Evolutionary conservation across 2,888 invertebrate species (phyloP).

Genomic region (Brachypterus glaber): DNA sequence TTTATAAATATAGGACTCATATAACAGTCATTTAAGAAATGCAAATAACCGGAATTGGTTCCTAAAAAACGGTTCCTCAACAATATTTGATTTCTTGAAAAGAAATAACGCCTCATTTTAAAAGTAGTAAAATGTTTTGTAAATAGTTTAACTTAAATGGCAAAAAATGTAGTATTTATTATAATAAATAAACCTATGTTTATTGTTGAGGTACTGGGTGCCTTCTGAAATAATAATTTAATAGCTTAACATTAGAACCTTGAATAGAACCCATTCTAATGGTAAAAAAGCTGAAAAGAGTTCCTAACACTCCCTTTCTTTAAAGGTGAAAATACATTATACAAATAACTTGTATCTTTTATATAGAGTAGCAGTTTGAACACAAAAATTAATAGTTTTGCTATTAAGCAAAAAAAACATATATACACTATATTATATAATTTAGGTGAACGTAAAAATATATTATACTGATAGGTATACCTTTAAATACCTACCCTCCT

Average conservation of each 20-base stretch:
- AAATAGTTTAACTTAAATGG: conserved; percentile 10
- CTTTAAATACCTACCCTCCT: conserved; percentile 19
- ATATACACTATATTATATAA: conserved; percentile 37
- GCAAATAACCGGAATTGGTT: conserved; percentile 41
- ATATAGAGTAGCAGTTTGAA: conserved; percentile 39
- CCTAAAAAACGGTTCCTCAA: conserved; percentile 41
- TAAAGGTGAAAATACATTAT: conserved; percentile 33
- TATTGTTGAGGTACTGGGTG: conserved; percentile 45
- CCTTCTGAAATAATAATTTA: conserved; percentile 36
- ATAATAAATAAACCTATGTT: conserved; percentile 23
- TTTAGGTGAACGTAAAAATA: conserved; percentile 36
- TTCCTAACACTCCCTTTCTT: conserved; percentile 41
- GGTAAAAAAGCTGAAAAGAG: conserved; percentile 36
- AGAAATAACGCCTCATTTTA: background rate
- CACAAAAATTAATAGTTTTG: conserved; percentile 41
- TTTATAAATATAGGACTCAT: conserved; percentile 32
- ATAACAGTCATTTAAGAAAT: conserved; percentile 36
- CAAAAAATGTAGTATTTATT: conserved; percentile 21
- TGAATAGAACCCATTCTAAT: conserved; percentile 19
- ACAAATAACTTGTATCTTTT: conserved; percentile 38
- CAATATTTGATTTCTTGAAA: conserved; percentile 29
- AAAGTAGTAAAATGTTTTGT: too few species aligned
- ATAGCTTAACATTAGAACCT: too few species aligned
- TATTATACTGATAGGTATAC: conserved; percentile 29
- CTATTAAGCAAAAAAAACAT: conserved; percentile 37